A percentile compares a stretch with the other conserved stretches of the same genome.
phyloP scores from a whole-genome alignment of 2,888 invertebrate species.

The Agrochola lota region DNA sequence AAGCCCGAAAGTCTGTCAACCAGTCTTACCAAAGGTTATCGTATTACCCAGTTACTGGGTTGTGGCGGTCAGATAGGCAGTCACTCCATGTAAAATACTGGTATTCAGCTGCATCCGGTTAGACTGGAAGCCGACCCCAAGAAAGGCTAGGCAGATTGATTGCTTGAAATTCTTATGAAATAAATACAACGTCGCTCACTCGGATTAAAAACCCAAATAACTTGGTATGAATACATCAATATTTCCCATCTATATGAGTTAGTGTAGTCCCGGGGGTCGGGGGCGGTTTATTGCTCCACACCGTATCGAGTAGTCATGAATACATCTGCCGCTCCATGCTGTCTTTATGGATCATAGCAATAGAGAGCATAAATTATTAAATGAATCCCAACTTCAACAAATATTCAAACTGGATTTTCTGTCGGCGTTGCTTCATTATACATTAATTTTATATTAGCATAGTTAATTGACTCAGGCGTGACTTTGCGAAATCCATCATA shows the following conservation, averaged over 20 bases:
- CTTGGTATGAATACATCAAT: conserved; percentile 48
- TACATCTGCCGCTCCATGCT: conserved; percentile 44
- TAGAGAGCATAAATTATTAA: neutral
- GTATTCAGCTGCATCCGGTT: too few species aligned
- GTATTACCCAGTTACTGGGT: too few species aligned
- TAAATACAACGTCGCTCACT: neutral
- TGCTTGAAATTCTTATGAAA: too few species aligned
- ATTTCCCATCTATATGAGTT: conserved; percentile 44
- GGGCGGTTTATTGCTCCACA: conserved; percentile 47
- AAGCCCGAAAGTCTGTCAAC: too few species aligned
- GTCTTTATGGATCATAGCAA: conserved; percentile 15
- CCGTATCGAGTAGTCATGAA: conserved; percentile 50
- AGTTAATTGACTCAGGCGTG: too few species aligned
- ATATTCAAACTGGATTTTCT: neutral
- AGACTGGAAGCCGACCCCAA: too few species aligned
- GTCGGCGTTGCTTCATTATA: neutral
- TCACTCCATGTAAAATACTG: too few species aligned
- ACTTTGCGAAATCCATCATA: too few species aligned
- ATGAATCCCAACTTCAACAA: neutral
- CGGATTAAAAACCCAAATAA: conserved; percentile 1
- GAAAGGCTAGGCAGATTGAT: too few species aligned
- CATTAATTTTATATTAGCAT: neutral
- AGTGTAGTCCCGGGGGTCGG: conserved; percentile 53
- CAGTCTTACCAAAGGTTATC: too few species aligned
- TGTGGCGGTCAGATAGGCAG: too few species aligned